Conservation (phyloP, 2,113 vertebrate genomes). For the Leucopternis melanops region DNA sequence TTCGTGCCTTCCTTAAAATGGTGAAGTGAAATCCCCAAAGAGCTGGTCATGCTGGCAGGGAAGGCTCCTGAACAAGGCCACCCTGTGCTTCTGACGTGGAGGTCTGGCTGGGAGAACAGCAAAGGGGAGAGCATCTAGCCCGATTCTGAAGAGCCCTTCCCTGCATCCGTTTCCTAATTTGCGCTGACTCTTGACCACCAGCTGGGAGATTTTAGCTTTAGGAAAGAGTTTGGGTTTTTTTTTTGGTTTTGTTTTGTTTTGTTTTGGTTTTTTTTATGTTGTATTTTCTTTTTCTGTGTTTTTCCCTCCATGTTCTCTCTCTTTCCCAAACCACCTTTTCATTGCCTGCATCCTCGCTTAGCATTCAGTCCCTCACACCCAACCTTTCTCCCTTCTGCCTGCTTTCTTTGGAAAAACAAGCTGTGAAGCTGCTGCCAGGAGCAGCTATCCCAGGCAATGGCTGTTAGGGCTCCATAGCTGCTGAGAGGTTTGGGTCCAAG, state of each 20-base stretch:
- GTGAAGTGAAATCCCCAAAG: neutral
- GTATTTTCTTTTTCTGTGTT: neutral
- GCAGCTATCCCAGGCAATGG: neutral
- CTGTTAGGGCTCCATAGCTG: neutral
- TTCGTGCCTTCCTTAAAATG: neutral
- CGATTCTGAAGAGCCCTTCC: accelerated
- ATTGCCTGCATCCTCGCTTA: accelerated
- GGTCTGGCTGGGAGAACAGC: neutral
- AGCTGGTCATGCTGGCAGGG: neutral
- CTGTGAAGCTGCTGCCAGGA: neutral
- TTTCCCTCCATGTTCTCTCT: neutral
- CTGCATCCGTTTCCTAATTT: neutral
- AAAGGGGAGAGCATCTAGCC: neutral
- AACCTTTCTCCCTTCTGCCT: neutral
- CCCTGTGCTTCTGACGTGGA: neutral
- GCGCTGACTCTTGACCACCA: neutral
- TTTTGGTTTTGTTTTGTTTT: no score
- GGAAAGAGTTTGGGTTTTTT: neutral
- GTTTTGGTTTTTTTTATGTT: no score
- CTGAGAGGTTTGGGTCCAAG: neutral
- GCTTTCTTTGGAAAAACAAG: neutral
- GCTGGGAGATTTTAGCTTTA: neutral
- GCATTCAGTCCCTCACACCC: neutral
- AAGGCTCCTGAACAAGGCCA: neutral
- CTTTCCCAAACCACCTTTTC: neutral